Conservation (phyloP, 2,797 vertebrate genomes). For the Pantherophis vulpinus region DNA sequence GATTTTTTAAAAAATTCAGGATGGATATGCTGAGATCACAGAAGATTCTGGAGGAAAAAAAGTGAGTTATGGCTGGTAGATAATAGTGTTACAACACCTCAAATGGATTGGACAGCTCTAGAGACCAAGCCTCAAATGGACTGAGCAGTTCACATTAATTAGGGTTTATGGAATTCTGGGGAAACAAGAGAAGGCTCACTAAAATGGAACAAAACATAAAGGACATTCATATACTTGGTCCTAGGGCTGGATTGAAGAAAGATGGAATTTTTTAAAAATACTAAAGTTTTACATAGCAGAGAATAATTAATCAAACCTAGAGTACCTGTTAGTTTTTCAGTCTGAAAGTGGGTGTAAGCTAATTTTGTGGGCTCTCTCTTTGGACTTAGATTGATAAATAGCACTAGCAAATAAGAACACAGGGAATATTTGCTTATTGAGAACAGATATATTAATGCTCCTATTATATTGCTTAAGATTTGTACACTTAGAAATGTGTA, state of each 20-base stretch:
- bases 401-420: neutral
- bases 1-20: neutral
- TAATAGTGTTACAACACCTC: neutral
- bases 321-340: neutral
- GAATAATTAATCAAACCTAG: neutral
- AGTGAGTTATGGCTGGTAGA: neutral
- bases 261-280: neutral
- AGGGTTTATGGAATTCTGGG: neutral
- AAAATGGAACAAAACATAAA: neutral
- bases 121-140: neutral
- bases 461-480: neutral
- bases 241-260: neutral
- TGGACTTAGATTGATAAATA: neutral
- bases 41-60: neutral
- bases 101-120: neutral
- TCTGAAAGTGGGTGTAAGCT: neutral
- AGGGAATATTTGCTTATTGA: neutral
- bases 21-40: neutral
- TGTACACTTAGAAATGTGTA: neutral
- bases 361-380: neutral
- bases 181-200: neutral
- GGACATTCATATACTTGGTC: neutral
- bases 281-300: neutral
- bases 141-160: neutral
- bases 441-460: neutral